A percentile compares a stretch with the other conserved stretches of the same genome.
These are phyloP conservation scores for Cecidostiba fungosa DNA, from an alignment of 2,888 invertebrate genomes.

Conservation along the genomic window DNA sequence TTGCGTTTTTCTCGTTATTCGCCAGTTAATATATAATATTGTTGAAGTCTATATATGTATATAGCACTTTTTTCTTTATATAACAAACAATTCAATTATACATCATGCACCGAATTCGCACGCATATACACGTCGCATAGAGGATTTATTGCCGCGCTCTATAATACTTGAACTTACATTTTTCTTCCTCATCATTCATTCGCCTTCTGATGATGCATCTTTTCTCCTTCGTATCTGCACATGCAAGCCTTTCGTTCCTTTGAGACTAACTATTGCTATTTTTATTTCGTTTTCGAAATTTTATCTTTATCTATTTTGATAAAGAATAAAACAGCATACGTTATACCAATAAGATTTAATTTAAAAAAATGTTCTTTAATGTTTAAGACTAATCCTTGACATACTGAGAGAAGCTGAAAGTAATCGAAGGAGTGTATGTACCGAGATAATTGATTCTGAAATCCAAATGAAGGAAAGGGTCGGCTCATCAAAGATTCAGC, in stretches of 20 bases:
- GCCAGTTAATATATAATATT: slow-evolving; percentile 49
- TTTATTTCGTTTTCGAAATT: not conserved
- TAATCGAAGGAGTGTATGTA: too few relatives aligned
- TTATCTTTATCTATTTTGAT: too few relatives aligned
- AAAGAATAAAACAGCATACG: too few relatives aligned
- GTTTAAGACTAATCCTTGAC: too few relatives aligned
- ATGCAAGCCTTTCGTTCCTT: slow-evolving; percentile 29
- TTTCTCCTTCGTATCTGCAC: not conserved
- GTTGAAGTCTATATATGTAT: slow-evolving; percentile 58
- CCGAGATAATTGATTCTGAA: not conserved
- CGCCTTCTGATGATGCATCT: not conserved
- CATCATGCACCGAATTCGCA: slow-evolving; percentile 42
- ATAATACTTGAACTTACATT: not conserved
- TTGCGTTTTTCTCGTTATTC: slow-evolving; percentile 13
- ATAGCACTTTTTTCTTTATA: slow-evolving; percentile 46
- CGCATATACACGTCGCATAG: slow-evolving; percentile 58
- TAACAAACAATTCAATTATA: slow-evolving; percentile 57
- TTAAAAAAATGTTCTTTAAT: too few relatives aligned
- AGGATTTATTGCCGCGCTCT: slow-evolving; percentile 63
- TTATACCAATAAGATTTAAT: too few relatives aligned
- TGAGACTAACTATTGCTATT: slow-evolving; percentile 9
- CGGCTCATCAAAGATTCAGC: not conserved
- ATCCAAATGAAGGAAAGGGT: not conserved
- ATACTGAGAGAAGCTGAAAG: too few relatives aligned
- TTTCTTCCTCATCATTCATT: not conserved